Percentiles rank a stretch among this genome's conserved stretches.
Conservation (phyloP, 2,113 vertebrate species). For the Cinclus cinclus region DNA sequence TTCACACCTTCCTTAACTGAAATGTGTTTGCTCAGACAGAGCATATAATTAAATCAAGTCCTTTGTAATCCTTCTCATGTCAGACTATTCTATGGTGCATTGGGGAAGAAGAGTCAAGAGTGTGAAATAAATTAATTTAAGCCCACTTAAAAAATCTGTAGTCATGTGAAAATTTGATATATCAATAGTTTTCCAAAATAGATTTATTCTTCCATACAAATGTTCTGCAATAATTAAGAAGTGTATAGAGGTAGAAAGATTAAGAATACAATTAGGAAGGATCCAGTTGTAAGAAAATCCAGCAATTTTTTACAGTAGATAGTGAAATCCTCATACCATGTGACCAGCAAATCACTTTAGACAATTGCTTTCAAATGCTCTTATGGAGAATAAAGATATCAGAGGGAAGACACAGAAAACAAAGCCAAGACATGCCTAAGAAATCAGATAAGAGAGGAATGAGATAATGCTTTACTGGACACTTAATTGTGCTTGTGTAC, state of each 20-base stretch:
- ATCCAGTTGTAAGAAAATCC: background rate
- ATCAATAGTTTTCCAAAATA: background rate
- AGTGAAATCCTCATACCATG: background rate
- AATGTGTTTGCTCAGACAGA: slow-evolving; percentile 50
- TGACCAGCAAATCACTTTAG: background rate
- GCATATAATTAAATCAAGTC: slow-evolving; percentile 60
- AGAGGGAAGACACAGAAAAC: background rate
- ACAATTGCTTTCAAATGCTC: background rate
- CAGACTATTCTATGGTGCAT: slow-evolving; percentile 18
- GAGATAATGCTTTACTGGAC: background rate
- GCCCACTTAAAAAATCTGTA: background rate
- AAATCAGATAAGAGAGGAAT: background rate
- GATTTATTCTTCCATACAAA: background rate
- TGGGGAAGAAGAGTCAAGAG: background rate
- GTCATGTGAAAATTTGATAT: background rate
- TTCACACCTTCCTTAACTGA: slow-evolving; percentile 50
- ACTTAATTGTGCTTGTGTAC: background rate
- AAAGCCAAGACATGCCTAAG: background rate
- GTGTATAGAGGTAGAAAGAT: background rate
- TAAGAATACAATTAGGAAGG: background rate
- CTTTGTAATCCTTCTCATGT: slow-evolving; percentile 51
- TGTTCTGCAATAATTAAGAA: background rate
- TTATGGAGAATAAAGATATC: background rate
- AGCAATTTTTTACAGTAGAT: background rate
- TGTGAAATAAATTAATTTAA: background rate